phyloP scores from a whole-genome alignment of 1,140 invertebrate species.

The Micrasema longulum region DNA sequence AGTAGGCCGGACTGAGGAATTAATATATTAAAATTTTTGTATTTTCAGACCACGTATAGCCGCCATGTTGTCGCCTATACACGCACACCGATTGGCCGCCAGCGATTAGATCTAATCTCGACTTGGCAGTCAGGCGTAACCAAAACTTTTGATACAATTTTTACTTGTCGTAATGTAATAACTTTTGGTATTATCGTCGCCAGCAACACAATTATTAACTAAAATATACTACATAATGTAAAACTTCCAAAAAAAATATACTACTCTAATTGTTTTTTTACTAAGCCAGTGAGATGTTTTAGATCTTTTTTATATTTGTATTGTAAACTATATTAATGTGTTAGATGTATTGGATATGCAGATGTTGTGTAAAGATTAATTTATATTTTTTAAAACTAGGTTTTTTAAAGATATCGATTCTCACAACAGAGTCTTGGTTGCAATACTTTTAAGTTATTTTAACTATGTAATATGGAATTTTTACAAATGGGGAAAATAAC shows the following conservation, averaged over 20 bases:
- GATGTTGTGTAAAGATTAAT: neutral
- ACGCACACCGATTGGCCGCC: conserved; percentile 20
- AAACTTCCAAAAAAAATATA: no score
- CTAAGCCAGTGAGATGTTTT: conserved; percentile 7
- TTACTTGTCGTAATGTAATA: conserved; percentile 31
- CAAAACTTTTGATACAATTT: conserved; percentile 37
- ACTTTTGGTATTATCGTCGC: conserved; percentile 3
- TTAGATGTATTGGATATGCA: neutral
- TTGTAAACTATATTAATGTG: conserved; percentile 22
- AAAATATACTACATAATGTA: no score
- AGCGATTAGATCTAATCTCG: no score
- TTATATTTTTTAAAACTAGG: no score
- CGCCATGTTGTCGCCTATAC: conserved; percentile 17
- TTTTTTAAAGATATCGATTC: no score
- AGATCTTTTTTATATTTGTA: conserved; percentile 22
- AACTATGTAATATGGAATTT: no score
- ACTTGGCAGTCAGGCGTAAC: neutral
- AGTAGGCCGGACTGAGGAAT: neutral
- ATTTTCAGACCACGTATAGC: conserved; percentile 25
- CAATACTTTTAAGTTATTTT: no score
- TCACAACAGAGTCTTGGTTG: no score
- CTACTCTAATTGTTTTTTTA: no score
- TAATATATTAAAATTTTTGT: neutral
- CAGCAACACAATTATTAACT: neutral
- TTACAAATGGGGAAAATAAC: no score